Percentiles rank a stretch among this genome's conserved stretches.
Evolutionary conservation across 2,797 vertebrate species (phyloP).

Genomic region (Crax fasciolata): DNA sequence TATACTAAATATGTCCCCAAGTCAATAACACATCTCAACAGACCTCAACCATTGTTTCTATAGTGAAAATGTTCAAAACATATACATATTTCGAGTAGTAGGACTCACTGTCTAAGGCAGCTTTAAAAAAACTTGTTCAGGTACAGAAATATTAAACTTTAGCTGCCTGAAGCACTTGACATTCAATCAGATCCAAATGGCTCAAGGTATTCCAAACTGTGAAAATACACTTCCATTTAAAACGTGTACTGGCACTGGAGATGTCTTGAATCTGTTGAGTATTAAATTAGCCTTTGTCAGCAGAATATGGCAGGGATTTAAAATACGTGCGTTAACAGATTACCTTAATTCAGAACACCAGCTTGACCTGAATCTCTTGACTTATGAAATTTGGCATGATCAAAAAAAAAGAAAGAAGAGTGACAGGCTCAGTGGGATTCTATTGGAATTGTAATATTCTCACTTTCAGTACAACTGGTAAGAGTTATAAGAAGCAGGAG

Average conservation of each 20-base stretch:
- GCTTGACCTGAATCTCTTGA: slow-evolving; percentile 2
- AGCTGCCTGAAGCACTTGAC: not conserved
- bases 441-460: slow-evolving; percentile 26
- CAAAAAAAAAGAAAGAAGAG: slow-evolving; percentile 19
- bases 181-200: not conserved
- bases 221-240: not conserved
- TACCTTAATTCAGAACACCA: not conserved
- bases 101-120: not conserved
- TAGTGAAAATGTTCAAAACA: not conserved
- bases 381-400: slow-evolving; percentile 18
- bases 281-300: slow-evolving; percentile 44
- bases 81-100: not conserved
- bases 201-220: not conserved
- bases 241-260: not conserved
- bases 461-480: not conserved
- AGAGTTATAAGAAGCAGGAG: not conserved
- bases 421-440: not conserved
- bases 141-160: not conserved
- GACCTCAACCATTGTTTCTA: not conserved
- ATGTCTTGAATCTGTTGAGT: not conserved
- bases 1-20: not conserved
- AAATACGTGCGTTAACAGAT: slow-evolving; percentile 31
- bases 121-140: not conserved
- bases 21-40: not conserved
- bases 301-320: slow-evolving; percentile 21